Evolutionary conservation across 2,888 invertebrate genomes (phyloP), one percentile per base, ranked within the genome.

Genomic region (Mamestra brassicae): DNA sequence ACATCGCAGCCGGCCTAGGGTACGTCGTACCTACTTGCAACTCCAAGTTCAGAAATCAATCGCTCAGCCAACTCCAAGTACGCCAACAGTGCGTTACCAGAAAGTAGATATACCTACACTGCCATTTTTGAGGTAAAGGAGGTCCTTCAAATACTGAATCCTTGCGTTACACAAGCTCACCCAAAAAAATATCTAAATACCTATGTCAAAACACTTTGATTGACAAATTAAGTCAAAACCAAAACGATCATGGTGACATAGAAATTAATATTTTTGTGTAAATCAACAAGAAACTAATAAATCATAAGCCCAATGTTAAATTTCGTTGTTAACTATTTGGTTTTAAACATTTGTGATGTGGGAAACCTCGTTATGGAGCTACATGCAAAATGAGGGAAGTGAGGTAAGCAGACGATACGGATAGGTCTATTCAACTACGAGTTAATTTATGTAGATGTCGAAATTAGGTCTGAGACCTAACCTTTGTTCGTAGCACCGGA

Each of bases 331-430:
- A 79, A 71, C 66, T 65, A 66, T 82, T 71, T 80, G 69, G 62
- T 81, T 64, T 74, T 63, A 63, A 85, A 86, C 85, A 78, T 76
- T 86, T 91, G 93, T 90, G 64, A 94, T 94, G 94, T 92, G 89
- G 92, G 87, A 86, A 70, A 86, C 80, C 81, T 85, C 88, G 72
- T 26, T 93, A 80, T 89, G 90, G 90, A 84, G 67, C 73, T 93
- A 90, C 81, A 74, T 92, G 47, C 84, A 89, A 83, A 76, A 80
- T 76, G 93, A 93, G 86, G 87, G 87, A 69, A 76, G 61, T 76
- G 85, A 89, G 87, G 94, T 93, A 74, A 3, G 64, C 36, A 50
- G 26, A 17, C 11, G 11, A 13, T 15, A 47, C 47, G 47, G 47
- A 47, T 47, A 13, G 47, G 13, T 47, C 47, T 15, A 47, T 47